Percentiles rank a stretch among this genome's conserved stretches.
These are phyloP conservation scores for Lithophane leautieri DNA, from an alignment of 2,888 invertebrate species.

Conservation along the genomic window DNA sequence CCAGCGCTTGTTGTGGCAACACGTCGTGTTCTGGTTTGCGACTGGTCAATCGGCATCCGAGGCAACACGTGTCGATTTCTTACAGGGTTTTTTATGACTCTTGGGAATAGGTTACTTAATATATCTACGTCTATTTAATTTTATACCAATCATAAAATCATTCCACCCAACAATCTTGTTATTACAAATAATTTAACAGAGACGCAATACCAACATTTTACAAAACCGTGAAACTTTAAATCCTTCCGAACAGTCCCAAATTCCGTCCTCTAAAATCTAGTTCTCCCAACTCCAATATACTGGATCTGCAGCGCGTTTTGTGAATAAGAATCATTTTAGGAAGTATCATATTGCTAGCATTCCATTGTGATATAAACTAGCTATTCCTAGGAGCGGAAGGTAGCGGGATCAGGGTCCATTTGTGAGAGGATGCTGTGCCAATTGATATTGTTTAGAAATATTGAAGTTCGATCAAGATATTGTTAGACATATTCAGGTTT, in stretches of 20 bases:
- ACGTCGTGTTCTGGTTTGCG: too few relatives aligned
- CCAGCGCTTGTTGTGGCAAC: too few relatives aligned
- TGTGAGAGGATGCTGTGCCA: slow-evolving; percentile 28
- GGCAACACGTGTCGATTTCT: too few relatives aligned
- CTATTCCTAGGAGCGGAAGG: slow-evolving; percentile 29
- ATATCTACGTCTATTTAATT: too few relatives aligned
- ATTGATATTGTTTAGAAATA: slow-evolving; percentile 36
- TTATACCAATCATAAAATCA: too few relatives aligned
- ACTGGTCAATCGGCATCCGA: too few relatives aligned
- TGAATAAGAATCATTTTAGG: slow-evolving; percentile 66
- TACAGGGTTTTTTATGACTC: too few relatives aligned
- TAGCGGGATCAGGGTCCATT: slow-evolving; percentile 36
- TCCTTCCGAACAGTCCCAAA: slow-evolving; percentile 24
- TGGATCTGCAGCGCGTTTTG: slow-evolving; percentile 53
- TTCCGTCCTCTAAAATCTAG: slow-evolving; percentile 9
- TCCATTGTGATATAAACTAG: slow-evolving; percentile 44
- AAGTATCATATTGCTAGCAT: slow-evolving; percentile 54
- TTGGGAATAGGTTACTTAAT: too few relatives aligned
- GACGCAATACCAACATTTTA: background rate
- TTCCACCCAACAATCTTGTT: background rate
- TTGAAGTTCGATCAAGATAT: background rate
- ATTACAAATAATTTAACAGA: background rate
- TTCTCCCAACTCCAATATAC: slow-evolving; percentile 54
- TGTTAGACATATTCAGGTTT: background rate
- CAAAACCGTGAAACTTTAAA: background rate